Base-by-base conservation (phyloP, 2,888 invertebrate genomes). In the Hypselothyrea guttata region DNA sequence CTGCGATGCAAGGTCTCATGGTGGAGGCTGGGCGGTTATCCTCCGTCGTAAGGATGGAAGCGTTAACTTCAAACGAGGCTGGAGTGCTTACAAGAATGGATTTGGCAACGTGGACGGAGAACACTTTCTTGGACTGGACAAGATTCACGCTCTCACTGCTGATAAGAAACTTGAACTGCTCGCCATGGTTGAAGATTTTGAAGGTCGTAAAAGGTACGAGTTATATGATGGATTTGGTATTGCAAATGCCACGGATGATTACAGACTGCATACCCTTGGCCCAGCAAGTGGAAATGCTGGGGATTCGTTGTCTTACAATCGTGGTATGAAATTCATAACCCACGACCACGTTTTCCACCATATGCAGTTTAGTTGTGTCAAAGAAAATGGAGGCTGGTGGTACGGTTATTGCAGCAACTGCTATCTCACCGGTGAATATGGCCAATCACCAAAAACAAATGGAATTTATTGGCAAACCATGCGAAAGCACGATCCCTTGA, bases 71-170 rank as follows among this genome's bases (percentile, higher is more conserved):
- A 40, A 33, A 46, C 62, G 75, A 1, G 41, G 37, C 4, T 72
- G 72, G 65, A 38, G 15, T 4, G 48, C 41, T 2, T 75, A 74
- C 12, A 64, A 68, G 9, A 41, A 44, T 0, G 72, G 72, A 0
- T 75, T 74, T 4, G 73, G 71, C 0, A 48, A 48, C 13, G 7
- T 71, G 4, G 44, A 67, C 7, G 56, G 56, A 0, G 65, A 74
- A 12, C 64, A 65, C 16, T 75, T 72, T n/a, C 4, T 68, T 12
- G 76, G 72, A 0, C 28, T 75, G 9, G 65, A 53, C 1, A 53
- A 37, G 4, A n/a, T 53, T 4, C 45, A 53, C 9, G 53, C 53
- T 49, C 38, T 65, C 11, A 74, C 56, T 4, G 37, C 44, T 0
- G 47, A 45, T 1, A 7, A 38, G 2, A 34, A 15, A 9, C 71